These are phyloP conservation scores for Chlorocebus sabaeus DNA, from an alignment of 2,113 vertebrate genomes.

Conservation along the genomic window DNA sequence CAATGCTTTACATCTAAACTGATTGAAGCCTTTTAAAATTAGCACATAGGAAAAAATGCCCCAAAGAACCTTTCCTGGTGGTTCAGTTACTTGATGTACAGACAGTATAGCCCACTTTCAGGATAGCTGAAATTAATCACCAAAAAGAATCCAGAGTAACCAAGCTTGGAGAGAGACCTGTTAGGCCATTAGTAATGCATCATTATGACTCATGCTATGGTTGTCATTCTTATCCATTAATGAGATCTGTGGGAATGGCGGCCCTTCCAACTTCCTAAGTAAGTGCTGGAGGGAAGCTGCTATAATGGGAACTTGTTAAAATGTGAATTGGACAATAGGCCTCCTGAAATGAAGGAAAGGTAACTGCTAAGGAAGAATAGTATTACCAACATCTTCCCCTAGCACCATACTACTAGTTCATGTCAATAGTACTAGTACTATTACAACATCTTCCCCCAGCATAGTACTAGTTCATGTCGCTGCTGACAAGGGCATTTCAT, in stretches of 20 bases:
- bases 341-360: slow-evolving; percentile 28
- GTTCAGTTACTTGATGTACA: slow-evolving; percentile 14
- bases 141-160: slow-evolving; percentile 16
- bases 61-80: neutral
- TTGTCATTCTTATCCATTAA: slow-evolving; percentile 54
- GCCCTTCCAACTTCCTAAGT: slow-evolving; percentile 41
- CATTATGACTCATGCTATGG: slow-evolving; percentile 52
- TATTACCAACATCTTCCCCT: slow-evolving; percentile 6
- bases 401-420: neutral
- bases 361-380: slow-evolving; percentile 31
- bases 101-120: neutral
- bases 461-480: neutral
- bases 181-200: neutral
- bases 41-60: neutral
- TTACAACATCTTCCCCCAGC: neutral
- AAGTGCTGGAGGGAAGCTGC: slow-evolving; percentile 35
- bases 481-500: neutral
- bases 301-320: slow-evolving; percentile 56
- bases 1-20: neutral
- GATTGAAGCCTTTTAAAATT: neutral
- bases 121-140: slow-evolving; percentile 30
- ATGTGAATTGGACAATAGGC: slow-evolving; percentile 44
- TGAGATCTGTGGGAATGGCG: slow-evolving; percentile 58
- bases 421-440: neutral
- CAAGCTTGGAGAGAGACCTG: slow-evolving; percentile 40